Percentiles rank a stretch among this genome's conserved stretches.
These are phyloP conservation scores for Osmerus eperlanus DNA, from an alignment of 2,113 vertebrate species.

Conservation along the genomic window DNA sequence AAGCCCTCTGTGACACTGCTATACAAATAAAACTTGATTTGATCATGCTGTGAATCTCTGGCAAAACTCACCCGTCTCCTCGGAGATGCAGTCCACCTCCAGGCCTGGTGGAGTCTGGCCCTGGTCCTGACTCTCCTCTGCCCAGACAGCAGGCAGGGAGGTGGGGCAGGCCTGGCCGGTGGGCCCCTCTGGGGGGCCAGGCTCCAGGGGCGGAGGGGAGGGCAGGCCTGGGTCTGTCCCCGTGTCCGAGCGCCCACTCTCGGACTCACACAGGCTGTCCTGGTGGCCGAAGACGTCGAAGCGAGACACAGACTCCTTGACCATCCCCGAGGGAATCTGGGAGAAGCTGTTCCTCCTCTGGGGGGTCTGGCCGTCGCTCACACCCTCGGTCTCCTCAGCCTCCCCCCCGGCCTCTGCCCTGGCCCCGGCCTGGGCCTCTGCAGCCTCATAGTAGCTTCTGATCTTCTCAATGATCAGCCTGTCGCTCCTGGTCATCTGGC, in stretches of 20 bases:
- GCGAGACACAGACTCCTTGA: slow-evolving; percentile 70
- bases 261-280: slow-evolving; percentile 39
- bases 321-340: slow-evolving; percentile 71
- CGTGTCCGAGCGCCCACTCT: slow-evolving; percentile 13
- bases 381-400: background rate
- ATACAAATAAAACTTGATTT: too few relatives aligned
- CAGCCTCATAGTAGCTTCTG: slow-evolving; percentile 75
- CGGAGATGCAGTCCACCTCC: background rate
- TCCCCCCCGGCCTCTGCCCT: slow-evolving; percentile 16
- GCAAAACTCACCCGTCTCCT: background rate
- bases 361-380: background rate
- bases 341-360: slow-evolving; percentile 64
- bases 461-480: slow-evolving; percentile 79
- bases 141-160: background rate
- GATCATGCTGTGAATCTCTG: too few relatives aligned
- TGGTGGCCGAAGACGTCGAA: slow-evolving; percentile 56
- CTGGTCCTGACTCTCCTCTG: background rate
- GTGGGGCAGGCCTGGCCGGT: background rate
- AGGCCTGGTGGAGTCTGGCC: background rate
- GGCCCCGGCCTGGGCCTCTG: slow-evolving; percentile 56
- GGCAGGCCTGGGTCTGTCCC: background rate
- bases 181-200: background rate
- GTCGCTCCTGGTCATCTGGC: slow-evolving; percentile 53
- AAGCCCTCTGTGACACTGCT: too few relatives aligned
- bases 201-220: background rate